Conservation (phyloP, 2,888 invertebrate species). For the Cosmorhoe ocellata region DNA sequence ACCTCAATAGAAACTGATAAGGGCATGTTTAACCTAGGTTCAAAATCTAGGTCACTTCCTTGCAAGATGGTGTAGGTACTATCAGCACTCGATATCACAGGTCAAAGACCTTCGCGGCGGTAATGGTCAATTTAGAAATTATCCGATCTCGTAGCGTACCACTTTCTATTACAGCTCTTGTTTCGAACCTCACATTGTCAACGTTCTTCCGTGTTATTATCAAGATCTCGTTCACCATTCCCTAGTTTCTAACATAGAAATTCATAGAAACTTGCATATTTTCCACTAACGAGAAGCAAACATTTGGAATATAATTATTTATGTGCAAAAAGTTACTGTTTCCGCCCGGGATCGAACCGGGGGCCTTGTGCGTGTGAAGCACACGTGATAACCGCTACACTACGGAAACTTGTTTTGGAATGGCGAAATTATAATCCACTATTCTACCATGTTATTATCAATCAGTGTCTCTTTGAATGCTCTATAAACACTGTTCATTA, state of each 20-base stretch:
- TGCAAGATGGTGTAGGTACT: slow-evolving; percentile 22
- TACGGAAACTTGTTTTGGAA: slow-evolving; percentile 80
- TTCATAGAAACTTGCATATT: slow-evolving; percentile 29
- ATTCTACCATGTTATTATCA: neutral
- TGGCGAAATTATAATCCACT: neutral
- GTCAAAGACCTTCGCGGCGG: slow-evolving; percentile 49
- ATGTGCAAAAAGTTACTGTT: slow-evolving; percentile 57
- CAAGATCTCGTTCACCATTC: slow-evolving; percentile 43
- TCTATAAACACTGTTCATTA: too few species aligned
- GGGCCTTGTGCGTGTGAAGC: slow-evolving; percentile 90
- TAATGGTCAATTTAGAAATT: slow-evolving; percentile 63
- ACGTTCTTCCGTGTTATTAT: slow-evolving; percentile 68
- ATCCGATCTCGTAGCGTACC: slow-evolving; percentile 58
- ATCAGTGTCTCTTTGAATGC: neutral
- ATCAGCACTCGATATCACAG: slow-evolving; percentile 39
- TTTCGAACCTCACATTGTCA: slow-evolving; percentile 62
- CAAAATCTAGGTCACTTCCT: slow-evolving; percentile 28
- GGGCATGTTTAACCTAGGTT: slow-evolving; percentile 25
- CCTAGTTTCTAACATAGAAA: slow-evolving; percentile 11
- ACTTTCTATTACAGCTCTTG: slow-evolving; percentile 57
- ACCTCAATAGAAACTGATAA: slow-evolving; percentile 11
- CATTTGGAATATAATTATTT: neutral
- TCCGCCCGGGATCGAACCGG: slow-evolving; percentile 88
- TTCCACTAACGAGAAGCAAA: neutral
- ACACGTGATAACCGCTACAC: slow-evolving; percentile 91